Conservation (phyloP, 2,797 vertebrate species). For the Synanceia verrucosa region DNA sequence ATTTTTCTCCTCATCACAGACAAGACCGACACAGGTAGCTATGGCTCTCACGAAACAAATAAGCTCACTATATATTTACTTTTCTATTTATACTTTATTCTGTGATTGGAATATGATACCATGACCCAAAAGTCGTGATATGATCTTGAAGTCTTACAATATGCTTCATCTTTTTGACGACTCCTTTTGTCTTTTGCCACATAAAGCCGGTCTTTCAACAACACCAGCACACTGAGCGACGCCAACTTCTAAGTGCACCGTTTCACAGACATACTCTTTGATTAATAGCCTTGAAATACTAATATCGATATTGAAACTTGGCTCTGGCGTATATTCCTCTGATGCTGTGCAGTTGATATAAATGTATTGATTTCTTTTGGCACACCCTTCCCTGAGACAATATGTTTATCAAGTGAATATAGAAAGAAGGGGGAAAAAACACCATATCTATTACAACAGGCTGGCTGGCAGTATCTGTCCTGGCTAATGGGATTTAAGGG, state of each 20-base stretch:
- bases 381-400: constrained; percentile 14
- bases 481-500: constrained; percentile 69
- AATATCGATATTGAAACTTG: constrained; percentile 13
- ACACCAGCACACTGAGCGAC: neutral
- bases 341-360: constrained; percentile 35
- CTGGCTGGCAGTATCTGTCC: constrained; percentile 48
- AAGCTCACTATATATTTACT: neutral
- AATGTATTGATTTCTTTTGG: constrained; percentile 46
- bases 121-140: neutral
- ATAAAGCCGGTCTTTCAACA: neutral
- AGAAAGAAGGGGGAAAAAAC: constrained; percentile 12
- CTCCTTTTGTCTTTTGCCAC: too few species aligned
- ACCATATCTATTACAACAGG: constrained; percentile 36
- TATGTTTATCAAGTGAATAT: constrained; percentile 36
- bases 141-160: neutral
- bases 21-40: neutral
- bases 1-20: neutral
- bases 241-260: neutral
- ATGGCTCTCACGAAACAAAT: neutral
- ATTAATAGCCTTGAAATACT: constrained; percentile 16
- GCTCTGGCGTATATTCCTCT: neutral
- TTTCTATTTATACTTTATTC: neutral
- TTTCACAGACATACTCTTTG: neutral
- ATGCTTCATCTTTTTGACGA: neutral
- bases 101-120: neutral